Evolutionary conservation across 2,113 vertebrate species (phyloP).

Genomic region (Tympanuchus pallidicinctus): DNA sequence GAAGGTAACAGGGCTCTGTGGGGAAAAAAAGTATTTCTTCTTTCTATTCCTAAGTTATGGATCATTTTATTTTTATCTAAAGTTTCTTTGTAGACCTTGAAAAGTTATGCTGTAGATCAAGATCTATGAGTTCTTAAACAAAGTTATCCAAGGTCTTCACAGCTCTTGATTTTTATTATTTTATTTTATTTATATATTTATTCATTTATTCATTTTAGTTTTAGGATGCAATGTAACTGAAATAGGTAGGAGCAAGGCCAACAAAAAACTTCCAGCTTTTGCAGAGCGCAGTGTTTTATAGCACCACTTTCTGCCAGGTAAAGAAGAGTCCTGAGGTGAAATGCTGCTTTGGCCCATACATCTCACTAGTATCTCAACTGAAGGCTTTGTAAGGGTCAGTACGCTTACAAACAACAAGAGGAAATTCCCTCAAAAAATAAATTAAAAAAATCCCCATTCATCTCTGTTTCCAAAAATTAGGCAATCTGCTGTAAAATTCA

Average conservation of each 20-base stretch:
- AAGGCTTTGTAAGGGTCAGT: not conserved
- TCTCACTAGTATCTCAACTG: not conserved
- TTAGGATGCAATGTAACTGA: not conserved
- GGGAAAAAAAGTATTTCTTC: not conserved
- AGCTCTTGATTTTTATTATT: not conserved
- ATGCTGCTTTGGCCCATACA: rapidly evolving
- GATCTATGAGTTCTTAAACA: not conserved
- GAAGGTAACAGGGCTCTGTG: not conserved
- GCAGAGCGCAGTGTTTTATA: not conserved
- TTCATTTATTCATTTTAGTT: not conserved
- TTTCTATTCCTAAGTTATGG: not conserved
- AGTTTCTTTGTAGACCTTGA: not conserved
- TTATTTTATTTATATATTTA: too few species aligned
- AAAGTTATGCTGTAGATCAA: not conserved
- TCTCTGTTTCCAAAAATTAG: not conserved
- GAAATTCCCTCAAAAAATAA: not conserved
- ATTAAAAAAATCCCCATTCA: too few species aligned
- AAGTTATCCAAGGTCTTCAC: not conserved
- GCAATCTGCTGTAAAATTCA: not conserved
- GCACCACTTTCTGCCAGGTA: not conserved
- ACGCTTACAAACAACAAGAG: not conserved
- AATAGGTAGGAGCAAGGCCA: not conserved
- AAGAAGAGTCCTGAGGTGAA: not conserved
- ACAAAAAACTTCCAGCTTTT: not conserved
- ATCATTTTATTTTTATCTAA: not conserved